A percentile compares a stretch with the other conserved stretches of the same genome.
Conservation (phyloP, 2,888 invertebrate genomes). For the Cenopis cana region DNA sequence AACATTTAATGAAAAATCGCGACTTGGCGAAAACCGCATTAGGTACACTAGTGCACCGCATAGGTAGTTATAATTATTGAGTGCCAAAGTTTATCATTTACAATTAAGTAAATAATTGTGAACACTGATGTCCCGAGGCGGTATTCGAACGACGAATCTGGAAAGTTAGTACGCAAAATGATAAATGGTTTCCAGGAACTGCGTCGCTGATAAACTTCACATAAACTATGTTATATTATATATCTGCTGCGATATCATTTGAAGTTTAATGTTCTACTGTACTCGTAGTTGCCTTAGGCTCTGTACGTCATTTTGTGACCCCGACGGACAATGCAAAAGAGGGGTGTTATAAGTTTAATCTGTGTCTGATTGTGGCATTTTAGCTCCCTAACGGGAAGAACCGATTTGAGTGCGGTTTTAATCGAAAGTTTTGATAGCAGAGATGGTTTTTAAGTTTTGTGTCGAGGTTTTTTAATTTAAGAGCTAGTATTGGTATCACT, state of each 20-base stretch:
- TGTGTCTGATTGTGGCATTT: no score
- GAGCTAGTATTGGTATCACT: neutral
- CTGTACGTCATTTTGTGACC: constrained; percentile 6
- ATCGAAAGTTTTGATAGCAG: no score
- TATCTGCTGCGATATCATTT: constrained; percentile 25
- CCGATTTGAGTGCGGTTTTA: no score
- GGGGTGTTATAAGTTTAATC: no score
- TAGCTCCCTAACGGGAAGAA: no score
- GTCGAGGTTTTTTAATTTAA: no score
- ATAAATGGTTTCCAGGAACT: constrained; percentile 32
- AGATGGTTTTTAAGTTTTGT: no score
- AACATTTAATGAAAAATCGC: no score
- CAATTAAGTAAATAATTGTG: neutral
- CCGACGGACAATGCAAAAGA: no score
- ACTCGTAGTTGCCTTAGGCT: constrained; percentile 23
- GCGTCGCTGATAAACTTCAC: constrained; percentile 26
- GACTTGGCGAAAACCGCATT: neutral
- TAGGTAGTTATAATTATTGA: neutral
- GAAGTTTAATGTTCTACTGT: constrained; percentile 27
- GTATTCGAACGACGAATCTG: constrained; percentile 27
- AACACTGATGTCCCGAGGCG: constrained; percentile 10
- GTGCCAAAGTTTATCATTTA: no score
- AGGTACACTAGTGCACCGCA: no score
- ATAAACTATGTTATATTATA: constrained; percentile 20
- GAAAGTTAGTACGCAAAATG: constrained; percentile 33